phyloP scores from a whole-genome alignment of 2,888 invertebrate genomes.

The Charanyca ferruginea region DNA sequence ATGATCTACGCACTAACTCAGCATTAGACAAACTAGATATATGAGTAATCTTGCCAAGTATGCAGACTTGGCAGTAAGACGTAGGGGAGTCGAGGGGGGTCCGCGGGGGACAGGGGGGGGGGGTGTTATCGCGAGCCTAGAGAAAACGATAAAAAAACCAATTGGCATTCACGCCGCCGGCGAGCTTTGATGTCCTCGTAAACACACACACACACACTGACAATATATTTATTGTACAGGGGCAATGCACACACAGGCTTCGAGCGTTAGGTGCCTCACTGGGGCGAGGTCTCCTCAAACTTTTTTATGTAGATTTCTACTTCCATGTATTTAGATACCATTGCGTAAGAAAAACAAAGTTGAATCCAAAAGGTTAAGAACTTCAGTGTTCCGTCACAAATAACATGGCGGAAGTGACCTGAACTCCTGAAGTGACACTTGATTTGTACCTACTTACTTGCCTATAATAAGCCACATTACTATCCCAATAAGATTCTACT shows the following conservation, averaged over 20 bases:
- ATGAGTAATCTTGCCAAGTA: slow-evolving; percentile 48
- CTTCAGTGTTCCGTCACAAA: slow-evolving; percentile 5
- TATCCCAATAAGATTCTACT: neutral
- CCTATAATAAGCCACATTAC: too few relatives aligned
- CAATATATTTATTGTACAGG: slow-evolving; percentile 29
- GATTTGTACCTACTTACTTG: too few relatives aligned
- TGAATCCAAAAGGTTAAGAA: slow-evolving; percentile 1
- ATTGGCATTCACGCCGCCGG: slow-evolving; percentile 80
- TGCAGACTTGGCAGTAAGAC: slow-evolving; percentile 52
- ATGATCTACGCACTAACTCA: slow-evolving; percentile 29
- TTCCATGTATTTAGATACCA: neutral
- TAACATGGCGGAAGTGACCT: too few relatives aligned
- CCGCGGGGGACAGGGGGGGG: slow-evolving; percentile 16
- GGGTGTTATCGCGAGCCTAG: slow-evolving; percentile 72
- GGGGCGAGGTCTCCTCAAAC: slow-evolving; percentile 47
- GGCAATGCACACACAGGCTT: slow-evolving; percentile 33
- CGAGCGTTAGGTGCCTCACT: slow-evolving; percentile 8
- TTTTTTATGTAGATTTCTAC: slow-evolving; percentile 34
- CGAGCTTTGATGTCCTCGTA: slow-evolving; percentile 81
- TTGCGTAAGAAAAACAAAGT: slow-evolving; percentile 2
- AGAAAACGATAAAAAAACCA: slow-evolving; percentile 85
- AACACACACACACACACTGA: slow-evolving; percentile 68
- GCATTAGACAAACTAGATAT: slow-evolving; percentile 48
- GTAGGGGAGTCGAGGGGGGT: slow-evolving; percentile 17
- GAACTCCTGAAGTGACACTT: neutral